Evolutionary conservation across 1,140 invertebrate species (phyloP).

Genomic region (Cotesia glomerata): DNA sequence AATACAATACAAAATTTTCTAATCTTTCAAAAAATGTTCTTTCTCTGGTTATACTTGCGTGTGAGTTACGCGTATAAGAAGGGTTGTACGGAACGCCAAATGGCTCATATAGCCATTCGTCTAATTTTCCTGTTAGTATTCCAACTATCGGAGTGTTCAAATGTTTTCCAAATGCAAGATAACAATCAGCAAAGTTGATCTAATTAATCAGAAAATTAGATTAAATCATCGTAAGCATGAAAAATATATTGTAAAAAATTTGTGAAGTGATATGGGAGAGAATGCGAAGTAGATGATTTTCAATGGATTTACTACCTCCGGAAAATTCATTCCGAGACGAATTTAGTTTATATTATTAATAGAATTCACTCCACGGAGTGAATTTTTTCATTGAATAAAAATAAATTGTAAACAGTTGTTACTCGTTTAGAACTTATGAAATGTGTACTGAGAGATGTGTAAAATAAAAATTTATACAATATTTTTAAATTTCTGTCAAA

Average conservation of each 20-base stretch:
- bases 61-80: slow-evolving; percentile 61
- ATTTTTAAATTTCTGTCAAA: too few relatives aligned
- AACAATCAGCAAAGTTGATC: slow-evolving; percentile 54
- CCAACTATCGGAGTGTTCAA: slow-evolving; percentile 67
- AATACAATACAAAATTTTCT: slow-evolving; percentile 6
- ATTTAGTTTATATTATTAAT: too few relatives aligned
- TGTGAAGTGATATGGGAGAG: too few relatives aligned
- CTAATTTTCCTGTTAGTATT: slow-evolving; percentile 64
- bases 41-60: slow-evolving; percentile 57
- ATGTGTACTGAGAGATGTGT: background rate
- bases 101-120: slow-evolving; percentile 66
- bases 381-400: too few relatives aligned
- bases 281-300: too few relatives aligned
- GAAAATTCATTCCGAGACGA: too few relatives aligned
- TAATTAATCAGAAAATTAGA: slow-evolving; percentile 33
- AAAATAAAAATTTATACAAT: too few relatives aligned
- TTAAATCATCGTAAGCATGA: too few relatives aligned
- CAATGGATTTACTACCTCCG: too few relatives aligned
- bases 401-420: too few relatives aligned
- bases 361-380: too few relatives aligned
- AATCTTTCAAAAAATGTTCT: slow-evolving; percentile 72
- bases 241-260: too few relatives aligned
- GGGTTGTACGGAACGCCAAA: slow-evolving; percentile 67
- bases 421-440: background rate
- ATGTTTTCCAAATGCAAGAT: slow-evolving; percentile 64